These are phyloP conservation scores for Coleophora flavipennella DNA, from an alignment of 2,888 invertebrate genomes.

Conservation along the genomic window DNA sequence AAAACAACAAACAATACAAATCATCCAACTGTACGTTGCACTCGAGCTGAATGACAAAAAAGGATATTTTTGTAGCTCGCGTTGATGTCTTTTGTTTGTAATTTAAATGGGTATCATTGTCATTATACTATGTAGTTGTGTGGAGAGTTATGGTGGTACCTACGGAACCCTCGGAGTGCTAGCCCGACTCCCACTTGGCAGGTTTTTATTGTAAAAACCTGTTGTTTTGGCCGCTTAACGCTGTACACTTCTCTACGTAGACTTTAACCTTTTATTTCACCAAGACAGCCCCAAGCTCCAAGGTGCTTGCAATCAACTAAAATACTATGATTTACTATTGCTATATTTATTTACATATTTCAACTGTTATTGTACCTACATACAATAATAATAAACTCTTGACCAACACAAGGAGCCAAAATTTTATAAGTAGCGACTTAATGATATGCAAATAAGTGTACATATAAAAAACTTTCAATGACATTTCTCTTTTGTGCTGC, in stretches of 20 bases:
- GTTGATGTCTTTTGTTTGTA: too few species aligned
- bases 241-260: too few species aligned
- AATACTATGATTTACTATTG: conserved; percentile 7
- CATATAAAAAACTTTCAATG: not conserved
- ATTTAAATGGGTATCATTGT: too few species aligned
- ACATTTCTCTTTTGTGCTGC: not conserved
- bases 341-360: conserved; percentile 1
- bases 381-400: not conserved
- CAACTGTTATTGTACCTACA: not conserved
- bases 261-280: too few species aligned
- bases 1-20: too few species aligned
- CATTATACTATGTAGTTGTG: too few species aligned
- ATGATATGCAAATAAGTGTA: conserved; percentile 6
- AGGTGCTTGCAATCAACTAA: conserved; percentile 3
- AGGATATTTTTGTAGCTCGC: too few species aligned
- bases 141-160: too few species aligned
- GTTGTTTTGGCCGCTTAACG: conserved; percentile 24
- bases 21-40: too few species aligned
- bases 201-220: conserved; percentile 37
- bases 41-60: too few species aligned
- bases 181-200: too few species aligned
- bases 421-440: not conserved
- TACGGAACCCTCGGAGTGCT: too few species aligned
- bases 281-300: not conserved
- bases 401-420: not conserved